Percentiles rank a stretch among this genome's conserved stretches.
phyloP scores from a whole-genome alignment of 2,113 vertebrate genomes.

The Oreochromis tanganicae region DNA sequence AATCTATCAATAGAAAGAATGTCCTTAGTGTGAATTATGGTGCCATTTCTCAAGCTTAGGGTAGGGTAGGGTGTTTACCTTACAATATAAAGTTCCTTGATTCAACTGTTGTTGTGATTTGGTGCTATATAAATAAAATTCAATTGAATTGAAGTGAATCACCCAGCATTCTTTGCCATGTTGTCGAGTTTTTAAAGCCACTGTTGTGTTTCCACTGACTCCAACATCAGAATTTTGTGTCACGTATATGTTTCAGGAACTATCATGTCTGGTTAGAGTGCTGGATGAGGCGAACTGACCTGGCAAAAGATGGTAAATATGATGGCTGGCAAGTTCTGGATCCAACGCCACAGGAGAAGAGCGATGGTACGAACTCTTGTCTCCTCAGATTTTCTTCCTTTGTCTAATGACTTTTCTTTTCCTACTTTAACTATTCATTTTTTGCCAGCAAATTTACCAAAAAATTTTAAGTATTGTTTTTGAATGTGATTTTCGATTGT shows the following conservation, averaged over 20 bases:
- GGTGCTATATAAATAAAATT: background rate
- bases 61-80: background rate
- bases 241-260: constrained; percentile 74
- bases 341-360: constrained; percentile 88
- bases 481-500: background rate
- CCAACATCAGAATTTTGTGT: background rate
- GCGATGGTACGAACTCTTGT: constrained; percentile 65
- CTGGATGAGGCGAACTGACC: constrained; percentile 85
- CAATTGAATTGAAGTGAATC: background rate
- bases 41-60: background rate
- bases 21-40: background rate
- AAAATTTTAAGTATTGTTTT: background rate
- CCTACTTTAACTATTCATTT: background rate
- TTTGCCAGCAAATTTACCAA: background rate
- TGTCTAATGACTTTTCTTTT: background rate
- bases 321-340: constrained; percentile 90
- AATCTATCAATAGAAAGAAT: background rate
- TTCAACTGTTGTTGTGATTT: background rate
- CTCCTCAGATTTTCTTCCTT: background rate
- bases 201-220: background rate
- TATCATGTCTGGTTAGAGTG: constrained; percentile 90
- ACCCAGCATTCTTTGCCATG: background rate
- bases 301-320: constrained; percentile 41
- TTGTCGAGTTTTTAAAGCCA: background rate
- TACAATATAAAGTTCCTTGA: background rate